Base-by-base conservation (phyloP, 2,113 vertebrate genomes). In the Indicator indicator region DNA sequence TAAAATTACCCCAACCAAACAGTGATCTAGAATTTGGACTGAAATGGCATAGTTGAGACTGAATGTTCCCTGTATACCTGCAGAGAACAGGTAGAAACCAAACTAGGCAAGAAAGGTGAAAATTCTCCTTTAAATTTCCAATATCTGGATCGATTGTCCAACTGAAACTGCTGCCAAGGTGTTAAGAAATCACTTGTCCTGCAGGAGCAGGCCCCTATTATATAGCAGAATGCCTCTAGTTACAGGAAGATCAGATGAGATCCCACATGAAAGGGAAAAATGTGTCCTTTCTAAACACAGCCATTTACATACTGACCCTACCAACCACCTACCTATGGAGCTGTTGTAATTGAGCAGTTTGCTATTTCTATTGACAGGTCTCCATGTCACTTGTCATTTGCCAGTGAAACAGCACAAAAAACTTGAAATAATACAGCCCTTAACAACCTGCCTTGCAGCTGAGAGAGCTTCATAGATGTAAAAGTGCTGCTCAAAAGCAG, bases 1-100 rank as follows among this genome's bases (percentile, higher is more conserved):
- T 95, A 94, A 88, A 94, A 91, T 83, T 65, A 95, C 44, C 85
- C 88, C 88, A 58, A 91, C 73, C 65, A 95, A 93, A 91, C 6
- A 90, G 62, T 50, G 76, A 90, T 95, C 69, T 62, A 62, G 85
- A 94, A 71, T 95, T 83, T 55, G 58, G 54, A 78, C 3, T 62
- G 44, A 88, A 78, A 83, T 58, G 36, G 27, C 71, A 74, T 70
- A 79, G 71, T 30, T 70, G 33, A 94, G 80, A 38, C 60, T 68
- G n/a, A 71, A 83, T 36, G 69, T 69, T 89, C 72, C 52, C 56
- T 86, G 42, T 80, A 42, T 24, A 88, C 60, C 78, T 73, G 52
- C 67, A 93, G 71, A 94, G 71, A 91, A 63, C 28, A 38, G 78
- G 82, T 67, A 83, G 48, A 85, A 94, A 44, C 17, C 38, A 80